Evolutionary conservation across 2,797 vertebrate genomes (phyloP), one percentile per base, ranked within the genome.

Genomic region (Eulemur rubriventer): DNA sequence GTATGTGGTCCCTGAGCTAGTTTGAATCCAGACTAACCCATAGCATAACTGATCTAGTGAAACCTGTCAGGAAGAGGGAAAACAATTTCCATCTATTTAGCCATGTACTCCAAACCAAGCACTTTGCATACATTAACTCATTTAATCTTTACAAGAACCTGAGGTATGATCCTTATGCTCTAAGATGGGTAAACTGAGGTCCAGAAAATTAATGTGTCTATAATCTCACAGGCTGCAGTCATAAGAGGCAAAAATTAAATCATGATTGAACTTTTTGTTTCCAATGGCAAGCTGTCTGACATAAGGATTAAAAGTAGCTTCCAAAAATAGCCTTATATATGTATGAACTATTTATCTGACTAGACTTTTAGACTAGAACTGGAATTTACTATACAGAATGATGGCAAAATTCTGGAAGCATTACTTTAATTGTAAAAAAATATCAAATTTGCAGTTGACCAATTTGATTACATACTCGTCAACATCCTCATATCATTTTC

Each of bases 281-380:
- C 14, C 57, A 93, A 83, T 70, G 85, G 57, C 35, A 94, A 90
- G 41, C 4, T 76, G 35, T 63, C 48, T 89, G 26, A 78, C 3
- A 94, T 81, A 18, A 85, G 11, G 33, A 89, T 89, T 89, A 91
- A 95, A 96, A 85, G 48, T 16, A 80, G 14, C 82, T 97, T 97
- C 70, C 70, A 35, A 33, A 95, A 85, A 59, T 26, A 82, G 57
- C 41, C 20, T 59, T 50, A 41, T 41, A 65, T 35, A 82, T 43
- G 24, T 65, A 63, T 57, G 28, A 83, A 75, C 41, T 87, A 76
- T 82, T 57, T 79, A 94, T 88, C 28, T 65, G 67, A 95, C 43
- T 46, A 46, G 43, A 46, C 13, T 92, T 86, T 82, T 76, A 92
- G 9, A 92, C 16, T 69, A 46, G 11, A 89, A 50, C 28, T 46